Evolutionary conservation across 2,888 invertebrate genomes (phyloP).

Genomic region (Nomada lathburiana): DNA sequence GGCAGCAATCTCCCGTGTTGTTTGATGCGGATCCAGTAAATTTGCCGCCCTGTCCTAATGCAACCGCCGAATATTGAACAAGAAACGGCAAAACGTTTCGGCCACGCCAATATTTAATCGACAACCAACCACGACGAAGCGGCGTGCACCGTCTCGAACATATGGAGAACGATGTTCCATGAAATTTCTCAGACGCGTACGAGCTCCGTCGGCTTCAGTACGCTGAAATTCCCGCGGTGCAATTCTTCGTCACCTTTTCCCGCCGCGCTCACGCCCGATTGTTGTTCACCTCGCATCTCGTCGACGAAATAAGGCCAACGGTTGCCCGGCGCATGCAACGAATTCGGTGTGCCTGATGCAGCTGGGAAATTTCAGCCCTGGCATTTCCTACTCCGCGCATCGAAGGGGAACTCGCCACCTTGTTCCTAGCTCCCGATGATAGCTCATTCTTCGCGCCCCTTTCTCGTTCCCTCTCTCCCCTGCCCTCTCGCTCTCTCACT

Average conservation of each 20-base stretch:
- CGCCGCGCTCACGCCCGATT: neutral
- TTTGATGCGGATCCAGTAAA: too few species aligned
- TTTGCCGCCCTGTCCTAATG: too few species aligned
- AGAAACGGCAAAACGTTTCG: too few species aligned
- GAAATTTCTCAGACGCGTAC: conserved; percentile 12
- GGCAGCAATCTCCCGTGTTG: too few species aligned
- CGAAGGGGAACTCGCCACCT: conserved; percentile 60
- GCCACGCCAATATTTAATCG: neutral
- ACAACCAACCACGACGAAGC: neutral
- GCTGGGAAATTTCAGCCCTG: conserved; percentile 58
- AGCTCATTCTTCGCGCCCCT: conserved; percentile 52
- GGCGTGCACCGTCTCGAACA: neutral
- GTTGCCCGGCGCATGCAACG: conserved; percentile 29
- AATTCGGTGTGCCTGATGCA: conserved; percentile 62
- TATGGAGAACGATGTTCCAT: neutral
- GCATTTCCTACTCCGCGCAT: conserved; percentile 38
- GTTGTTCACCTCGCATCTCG: conserved; percentile 21
- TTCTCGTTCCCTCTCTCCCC: conserved; percentile 17
- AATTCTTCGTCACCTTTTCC: neutral
- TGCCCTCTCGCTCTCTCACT: conserved; percentile 8
- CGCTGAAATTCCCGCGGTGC: neutral
- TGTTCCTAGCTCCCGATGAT: conserved; percentile 44
- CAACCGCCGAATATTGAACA: too few species aligned
- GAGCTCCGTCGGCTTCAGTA: conserved; percentile 3
- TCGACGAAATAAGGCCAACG: conserved; percentile 13